Base-by-base conservation (phyloP, 2,797 vertebrate genomes). In the Artibeus lituratus region DNA sequence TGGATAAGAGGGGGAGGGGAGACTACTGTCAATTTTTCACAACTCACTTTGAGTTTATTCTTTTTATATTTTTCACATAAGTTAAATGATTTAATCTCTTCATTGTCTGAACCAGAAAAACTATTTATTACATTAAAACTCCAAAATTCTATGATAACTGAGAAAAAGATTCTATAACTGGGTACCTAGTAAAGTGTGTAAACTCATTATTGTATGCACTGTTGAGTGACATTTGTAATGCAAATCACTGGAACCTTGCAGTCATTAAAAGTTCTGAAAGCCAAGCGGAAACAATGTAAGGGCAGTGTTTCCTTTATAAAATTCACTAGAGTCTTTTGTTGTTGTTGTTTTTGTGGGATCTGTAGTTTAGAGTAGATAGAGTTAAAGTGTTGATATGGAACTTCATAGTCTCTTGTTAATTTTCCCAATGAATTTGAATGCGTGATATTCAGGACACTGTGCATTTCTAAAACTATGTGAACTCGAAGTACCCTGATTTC, bases 401-500 rank as follows among this genome's bases (percentile, higher is more conserved):
- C 72, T 91, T 90, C 70, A 62, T 5, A 0, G 22, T 14, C 5
- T 96, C 10, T 94, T 0, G 0, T 16, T 96, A 55, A 70, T 80
- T 92, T 96, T 93, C 77, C 59, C 55, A 77, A 39, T 37, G 90
- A 57, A 90, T 57, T 65, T 69, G 55, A 94, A 87, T 87, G 24
- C 84, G 39, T 92, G 55, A 62, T 83, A 91, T 51, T 94, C 32
- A 93, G 32, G 72, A 89, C 16, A 73, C 47, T 85, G 29, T 69
- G 5, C 19, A 77, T 85, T 93, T 92, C 85, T 72, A 88, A 94
- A 95, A 78, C 24, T 57, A 21, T 77, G 53, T 70, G 57, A 95
- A 94, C 93, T 24, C 59, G 11, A 95, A 94, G 32, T 85, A 87
- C 9, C 42, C 39, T 87, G 78, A 92, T 77, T 90, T 94, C 51